Conservation (phyloP, 2,888 invertebrate genomes). For the Notodonta ziczac region DNA sequence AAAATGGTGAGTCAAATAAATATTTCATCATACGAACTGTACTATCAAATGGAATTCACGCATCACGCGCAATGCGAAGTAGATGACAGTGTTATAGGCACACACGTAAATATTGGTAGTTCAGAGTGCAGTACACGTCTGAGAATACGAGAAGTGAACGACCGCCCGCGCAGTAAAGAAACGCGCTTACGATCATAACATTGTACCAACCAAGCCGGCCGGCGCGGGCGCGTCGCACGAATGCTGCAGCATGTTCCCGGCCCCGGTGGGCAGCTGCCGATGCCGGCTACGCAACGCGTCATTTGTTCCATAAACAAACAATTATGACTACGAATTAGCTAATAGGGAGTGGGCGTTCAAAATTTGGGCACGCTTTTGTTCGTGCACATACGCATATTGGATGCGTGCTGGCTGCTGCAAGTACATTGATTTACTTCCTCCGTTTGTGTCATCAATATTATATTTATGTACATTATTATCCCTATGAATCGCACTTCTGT, state of each 20-base stretch:
- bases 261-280: no score
- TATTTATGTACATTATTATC: no score
- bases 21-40: not conserved
- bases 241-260: not conserved
- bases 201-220: not conserved
- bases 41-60: not conserved
- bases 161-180: constrained; percentile 20
- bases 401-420: no score
- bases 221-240: not conserved
- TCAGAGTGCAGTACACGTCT: constrained; percentile 6
- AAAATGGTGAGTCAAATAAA: not conserved
- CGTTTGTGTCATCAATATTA: no score
- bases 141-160: constrained; percentile 31
- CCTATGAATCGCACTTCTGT: no score
- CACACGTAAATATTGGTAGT: not conserved
- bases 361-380: no score
- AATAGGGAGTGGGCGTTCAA: no score
- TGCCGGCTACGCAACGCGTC: no score
- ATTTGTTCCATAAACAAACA: no score
- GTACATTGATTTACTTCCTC: no score
- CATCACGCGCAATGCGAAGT: not conserved
- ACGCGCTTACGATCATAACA: constrained; percentile 16
- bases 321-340: not conserved
- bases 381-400: no score
- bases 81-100: constrained; percentile 5